phyloP scores from a whole-genome alignment of 2,113 vertebrate species.

The Vombatus ursinus region DNA sequence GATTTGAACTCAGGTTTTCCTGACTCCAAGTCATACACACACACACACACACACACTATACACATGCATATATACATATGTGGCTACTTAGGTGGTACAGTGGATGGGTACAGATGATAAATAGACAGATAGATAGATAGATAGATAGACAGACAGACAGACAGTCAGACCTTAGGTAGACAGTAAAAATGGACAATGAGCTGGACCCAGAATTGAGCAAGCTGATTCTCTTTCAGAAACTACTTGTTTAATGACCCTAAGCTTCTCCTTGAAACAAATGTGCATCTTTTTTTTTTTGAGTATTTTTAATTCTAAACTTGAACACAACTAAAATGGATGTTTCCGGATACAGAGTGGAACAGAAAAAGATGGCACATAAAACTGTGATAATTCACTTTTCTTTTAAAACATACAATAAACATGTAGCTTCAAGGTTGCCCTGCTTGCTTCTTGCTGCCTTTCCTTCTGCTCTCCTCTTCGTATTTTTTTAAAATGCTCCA shows the following conservation, averaged over 20 bases:
- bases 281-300: neutral
- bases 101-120: no score
- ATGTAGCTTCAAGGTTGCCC: neutral
- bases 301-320: neutral
- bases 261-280: neutral
- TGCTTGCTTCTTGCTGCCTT: neutral
- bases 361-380: neutral
- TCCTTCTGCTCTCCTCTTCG: neutral
- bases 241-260: neutral
- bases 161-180: neutral
- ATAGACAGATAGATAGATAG: no score
- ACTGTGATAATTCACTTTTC: neutral
- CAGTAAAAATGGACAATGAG: neutral
- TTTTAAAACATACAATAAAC: neutral
- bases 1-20: neutral
- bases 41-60: neutral
- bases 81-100: neutral
- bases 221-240: neutral
- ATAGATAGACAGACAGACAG: no score
- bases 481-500: neutral
- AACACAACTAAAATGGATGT: neutral
- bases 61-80: neutral
- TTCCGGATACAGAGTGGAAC: neutral
- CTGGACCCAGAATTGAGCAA: neutral
- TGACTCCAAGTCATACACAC: neutral